Conservation (phyloP, 2,888 invertebrate species). For the Mellilla xanthometata region DNA sequence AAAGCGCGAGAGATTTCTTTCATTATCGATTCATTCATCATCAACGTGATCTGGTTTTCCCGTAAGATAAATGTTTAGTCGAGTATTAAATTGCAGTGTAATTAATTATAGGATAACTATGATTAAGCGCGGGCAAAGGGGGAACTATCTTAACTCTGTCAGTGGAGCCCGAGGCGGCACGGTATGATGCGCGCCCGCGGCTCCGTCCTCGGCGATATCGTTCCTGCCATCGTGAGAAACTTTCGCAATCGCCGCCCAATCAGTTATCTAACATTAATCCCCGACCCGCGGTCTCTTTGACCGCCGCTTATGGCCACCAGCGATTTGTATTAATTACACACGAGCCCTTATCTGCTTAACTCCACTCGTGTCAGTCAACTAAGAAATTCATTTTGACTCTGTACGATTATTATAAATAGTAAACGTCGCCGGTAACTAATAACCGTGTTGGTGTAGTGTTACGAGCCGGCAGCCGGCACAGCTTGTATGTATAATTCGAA, state of each 20-base stretch:
- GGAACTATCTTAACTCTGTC: conserved; percentile 44
- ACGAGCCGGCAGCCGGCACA: conserved; percentile 43
- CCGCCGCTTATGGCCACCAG: conserved; percentile 54
- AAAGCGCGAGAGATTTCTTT: conserved; percentile 1
- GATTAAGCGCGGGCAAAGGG: conserved; percentile 36
- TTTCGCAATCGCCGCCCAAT: conserved; percentile 65
- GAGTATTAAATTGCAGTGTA: conserved; percentile 8
- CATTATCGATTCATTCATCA: conserved; percentile 2
- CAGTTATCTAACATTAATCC: conserved; percentile 62
- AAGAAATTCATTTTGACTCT: conserved; percentile 28
- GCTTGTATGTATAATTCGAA: conserved; percentile 47
- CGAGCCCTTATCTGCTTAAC: conserved; percentile 47
- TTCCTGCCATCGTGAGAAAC: conserved; percentile 68
- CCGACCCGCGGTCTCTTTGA: conserved; percentile 67
- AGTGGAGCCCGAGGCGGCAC: conserved; percentile 37
- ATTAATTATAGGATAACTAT: conserved; percentile 32
- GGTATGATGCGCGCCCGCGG: conserved; percentile 30
- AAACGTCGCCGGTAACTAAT: conserved; percentile 32
- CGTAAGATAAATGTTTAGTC: conserved; percentile 3
- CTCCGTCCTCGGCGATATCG: conserved; percentile 41
- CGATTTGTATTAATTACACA: conserved; percentile 70
- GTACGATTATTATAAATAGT: conserved; percentile 33
- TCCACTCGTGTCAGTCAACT: conserved; percentile 30
- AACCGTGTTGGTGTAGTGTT: conserved; percentile 41
- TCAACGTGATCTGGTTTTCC: conserved; percentile 2